These are phyloP conservation scores for Reticulitermes lucifugus DNA, from an alignment of 2,888 invertebrate species.

Conservation along the genomic window DNA sequence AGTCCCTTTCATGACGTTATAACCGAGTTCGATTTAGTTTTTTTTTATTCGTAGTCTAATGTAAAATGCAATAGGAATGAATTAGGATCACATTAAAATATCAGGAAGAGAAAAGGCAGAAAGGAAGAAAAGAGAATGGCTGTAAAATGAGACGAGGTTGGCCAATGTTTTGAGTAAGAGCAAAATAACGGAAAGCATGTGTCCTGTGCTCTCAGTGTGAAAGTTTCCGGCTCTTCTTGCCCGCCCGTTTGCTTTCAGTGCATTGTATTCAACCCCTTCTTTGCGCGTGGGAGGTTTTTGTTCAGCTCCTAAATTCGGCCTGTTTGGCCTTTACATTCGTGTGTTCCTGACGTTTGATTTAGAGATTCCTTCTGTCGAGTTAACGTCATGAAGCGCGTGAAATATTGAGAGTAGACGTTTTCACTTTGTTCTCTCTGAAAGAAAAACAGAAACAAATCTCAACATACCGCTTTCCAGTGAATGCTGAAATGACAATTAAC, in stretches of 20 bases:
- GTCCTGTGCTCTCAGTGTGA: neutral
- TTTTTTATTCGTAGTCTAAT: neutral
- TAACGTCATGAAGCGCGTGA: conserved; percentile 17
- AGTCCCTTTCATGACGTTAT: too few relatives aligned
- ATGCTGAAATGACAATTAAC: neutral
- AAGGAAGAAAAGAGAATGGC: neutral
- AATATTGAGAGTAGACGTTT: neutral
- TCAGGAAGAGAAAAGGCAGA: neutral
- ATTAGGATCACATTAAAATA: neutral
- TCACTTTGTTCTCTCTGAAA: neutral
- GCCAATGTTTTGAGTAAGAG: neutral
- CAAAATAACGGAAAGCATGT: neutral
- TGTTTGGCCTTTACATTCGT: neutral
- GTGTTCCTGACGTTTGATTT: neutral
- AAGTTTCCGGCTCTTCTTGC: neutral
- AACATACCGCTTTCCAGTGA: neutral
- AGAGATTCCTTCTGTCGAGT: neutral
- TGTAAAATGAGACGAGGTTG: neutral
- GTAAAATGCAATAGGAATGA: neutral
- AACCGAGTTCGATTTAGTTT: too few relatives aligned
- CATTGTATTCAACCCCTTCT: neutral
- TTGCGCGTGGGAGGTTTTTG: neutral
- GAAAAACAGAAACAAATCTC: neutral
- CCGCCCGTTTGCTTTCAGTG: too few relatives aligned
- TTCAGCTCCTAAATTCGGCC: neutral